Evolutionary conservation across 1,140 invertebrate species (phyloP), one percentile per base, ranked within the genome.

Genomic region (Cataglyphis hispanica): DNA sequence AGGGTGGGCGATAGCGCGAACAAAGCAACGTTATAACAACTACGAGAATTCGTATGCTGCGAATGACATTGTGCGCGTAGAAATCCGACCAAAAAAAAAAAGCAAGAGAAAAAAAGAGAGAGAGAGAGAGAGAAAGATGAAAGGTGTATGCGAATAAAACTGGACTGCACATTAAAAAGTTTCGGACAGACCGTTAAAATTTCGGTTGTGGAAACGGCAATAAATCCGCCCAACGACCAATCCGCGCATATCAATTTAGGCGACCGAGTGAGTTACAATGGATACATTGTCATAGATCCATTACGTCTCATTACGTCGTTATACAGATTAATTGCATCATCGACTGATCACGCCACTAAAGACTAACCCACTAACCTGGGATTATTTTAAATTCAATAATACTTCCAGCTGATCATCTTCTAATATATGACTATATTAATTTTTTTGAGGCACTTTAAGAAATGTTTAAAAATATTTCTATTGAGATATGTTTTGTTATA

Each of bases 11-110:
- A 84, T 86, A 74, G 69, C 69, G 43, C 60, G 72, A 86, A 75
- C 69, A 74, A 83, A 83, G 72, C 80, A 86, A 84, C 43, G 46
- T 64, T 86, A 83, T 84, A 72, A 86, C 80, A 37, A 43, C 53
- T 46, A 40, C 46, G 64, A 70, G 22, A 50, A 61, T 74, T 83
- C 78, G 53, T 34, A 56, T 50, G 46, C 56, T 83, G 37, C 67
- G 67, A 74, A 72, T 72, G 31, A 72, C 67, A 83, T 83, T 74
- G 78, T 74, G 67, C 78, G 78, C 72, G 37, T 27, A 83, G 67
- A 69, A 74, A 83, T 19, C 81, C 58, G 31, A 31, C 81, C 37
- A 70, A 58, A 81, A 58, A 81, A 58, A 81, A 60, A 83, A 58
- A 63, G 16, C 22, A 13, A 50, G 46, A 46, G 43, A 43, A 11